Conservation (phyloP, 2,888 invertebrate species). For the Tetranychus truncatus region DNA sequence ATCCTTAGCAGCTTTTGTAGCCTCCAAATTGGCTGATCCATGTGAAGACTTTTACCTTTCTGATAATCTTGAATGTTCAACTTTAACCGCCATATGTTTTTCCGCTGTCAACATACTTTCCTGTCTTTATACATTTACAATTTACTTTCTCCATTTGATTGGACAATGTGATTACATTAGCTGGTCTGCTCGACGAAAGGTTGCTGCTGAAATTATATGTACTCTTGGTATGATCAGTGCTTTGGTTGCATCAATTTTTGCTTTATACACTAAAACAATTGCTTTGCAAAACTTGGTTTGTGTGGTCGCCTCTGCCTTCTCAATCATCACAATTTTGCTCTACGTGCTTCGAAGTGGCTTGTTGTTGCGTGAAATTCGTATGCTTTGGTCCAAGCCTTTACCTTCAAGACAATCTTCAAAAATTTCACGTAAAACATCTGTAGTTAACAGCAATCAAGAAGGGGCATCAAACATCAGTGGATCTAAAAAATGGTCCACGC, state of each 20-base stretch:
- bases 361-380: constrained; percentile 6
- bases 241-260: neutral
- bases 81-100: constrained; percentile 6
- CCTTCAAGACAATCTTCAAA: neutral
- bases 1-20: constrained; percentile 20
- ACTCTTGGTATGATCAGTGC: constrained; percentile 10
- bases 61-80: constrained; percentile 7
- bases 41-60: constrained; percentile 13
- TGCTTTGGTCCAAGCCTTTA: neutral
- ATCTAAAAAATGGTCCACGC: neutral
- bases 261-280: neutral
- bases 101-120: constrained; percentile 18
- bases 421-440: neutral
- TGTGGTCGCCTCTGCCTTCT: neutral
- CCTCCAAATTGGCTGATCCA: constrained; percentile 18
- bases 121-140: constrained; percentile 19
- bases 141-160: constrained; percentile 22
- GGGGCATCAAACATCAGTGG: neutral
- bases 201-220: constrained; percentile 14
- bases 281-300: neutral
- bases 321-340: neutral
- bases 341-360: neutral
- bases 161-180: constrained; percentile 20
- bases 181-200: constrained; percentile 17
- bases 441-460: neutral